Base-by-base conservation (phyloP, 2,797 vertebrate genomes). In the Ciconia nigra region DNA sequence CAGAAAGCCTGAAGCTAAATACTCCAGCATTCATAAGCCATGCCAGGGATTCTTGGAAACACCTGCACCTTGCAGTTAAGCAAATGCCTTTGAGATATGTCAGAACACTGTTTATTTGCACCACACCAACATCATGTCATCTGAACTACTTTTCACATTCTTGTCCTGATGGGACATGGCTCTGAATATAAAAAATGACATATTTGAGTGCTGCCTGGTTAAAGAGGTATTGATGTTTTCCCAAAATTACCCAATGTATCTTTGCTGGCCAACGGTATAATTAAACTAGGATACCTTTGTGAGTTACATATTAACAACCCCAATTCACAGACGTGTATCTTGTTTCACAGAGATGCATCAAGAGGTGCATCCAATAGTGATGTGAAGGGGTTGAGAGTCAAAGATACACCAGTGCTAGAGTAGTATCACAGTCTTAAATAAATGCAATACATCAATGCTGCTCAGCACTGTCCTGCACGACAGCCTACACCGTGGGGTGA, bases 1-100 rank as follows among this genome's bases (percentile, higher is more conserved):
- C 33, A 82, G 93, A 33, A 93, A 92, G 91, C 93, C 87, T 93
- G 62, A 88, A 88, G 83, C 87, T 83, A 89, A 96, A 93, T 93
- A 94, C n/a, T 92, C 58, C 58, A 80, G 66, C 58, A 70, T 88
- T 94, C 47, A 37, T 47, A 93, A 83, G 39, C 51, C 42, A 39
- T 78, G 93, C 42, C 44, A 95, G 26, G 33, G 52, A 96, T 95
- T 96, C 89, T 97, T 96, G 79, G 85, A 98, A 95, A 87, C 87
- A 92, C 79, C 93, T 93, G 93, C 72, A 93, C 39, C 81, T 94
- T 91, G 89, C 61, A 76, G 93, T 89, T 96, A 81, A 55, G 61
- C 57, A 95, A 69, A 96, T 93, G 22, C 62, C 72, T 97, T 90
- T 93, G 55, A 92, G 79, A 69, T 93, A 83, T 74, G 52, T 92